Evolutionary conservation across 2,888 invertebrate genomes (phyloP).

Genomic region (Dicyrtomina minuta): DNA sequence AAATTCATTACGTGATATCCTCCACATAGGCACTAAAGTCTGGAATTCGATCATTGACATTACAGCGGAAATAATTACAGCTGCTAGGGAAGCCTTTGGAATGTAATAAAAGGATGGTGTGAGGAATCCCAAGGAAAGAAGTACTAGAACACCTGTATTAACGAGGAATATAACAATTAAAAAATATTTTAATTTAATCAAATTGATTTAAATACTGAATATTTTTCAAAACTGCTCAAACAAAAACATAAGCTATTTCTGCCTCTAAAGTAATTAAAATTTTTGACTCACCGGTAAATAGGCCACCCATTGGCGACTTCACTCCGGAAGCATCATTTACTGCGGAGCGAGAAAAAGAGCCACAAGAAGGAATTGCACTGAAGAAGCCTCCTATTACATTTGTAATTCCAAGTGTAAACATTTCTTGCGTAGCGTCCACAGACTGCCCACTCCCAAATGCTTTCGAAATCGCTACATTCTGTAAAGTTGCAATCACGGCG

Average conservation of each 20-base stretch:
- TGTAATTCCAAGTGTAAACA: constrained; percentile 79
- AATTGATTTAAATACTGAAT: too few species aligned
- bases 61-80: constrained; percentile 85
- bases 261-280: too few species aligned
- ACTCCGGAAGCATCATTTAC: constrained; percentile 87
- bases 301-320: constrained; percentile 77
- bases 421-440: constrained; percentile 62
- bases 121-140: constrained; percentile 78
- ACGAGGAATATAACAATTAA: too few species aligned
- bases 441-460: constrained; percentile 76
- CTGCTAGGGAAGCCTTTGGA: constrained; percentile 84
- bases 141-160: constrained; percentile 69
- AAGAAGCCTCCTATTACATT: constrained; percentile 82
- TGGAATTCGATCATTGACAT: constrained; percentile 85
- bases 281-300: constrained; percentile 71
- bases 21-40: constrained; percentile 46
- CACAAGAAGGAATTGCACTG: constrained; percentile 82
- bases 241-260: too few species aligned
- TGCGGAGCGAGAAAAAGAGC: constrained; percentile 85
- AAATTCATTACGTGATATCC: constrained; percentile 44
- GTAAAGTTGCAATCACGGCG: constrained; percentile 85
- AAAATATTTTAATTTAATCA: too few species aligned
- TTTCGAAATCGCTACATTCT: constrained; percentile 93
- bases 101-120: constrained; percentile 88
- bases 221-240: too few species aligned